Base-by-base conservation (phyloP, 2,113 vertebrate genomes). In the Peromyscus leucopus region DNA sequence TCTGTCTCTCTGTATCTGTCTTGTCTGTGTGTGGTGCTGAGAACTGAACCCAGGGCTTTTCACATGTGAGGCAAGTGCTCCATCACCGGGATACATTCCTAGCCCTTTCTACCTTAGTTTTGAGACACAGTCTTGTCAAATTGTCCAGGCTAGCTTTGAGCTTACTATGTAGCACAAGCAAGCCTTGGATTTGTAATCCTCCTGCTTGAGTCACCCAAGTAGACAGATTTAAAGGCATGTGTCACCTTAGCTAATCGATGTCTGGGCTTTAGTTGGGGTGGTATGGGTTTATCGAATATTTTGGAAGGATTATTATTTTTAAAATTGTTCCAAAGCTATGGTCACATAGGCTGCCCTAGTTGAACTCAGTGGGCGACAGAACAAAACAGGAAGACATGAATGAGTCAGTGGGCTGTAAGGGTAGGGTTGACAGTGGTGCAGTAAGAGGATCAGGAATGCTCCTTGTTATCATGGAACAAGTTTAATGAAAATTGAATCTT, bases 211-310 rank as follows among this genome's bases (percentile, higher is more conserved):
- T 5, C 19, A 71, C 33, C 6, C 16, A 19, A 36, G 21, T 55
- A 71, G 24, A 42, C 26, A 31, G 65, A 31, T 48, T 24, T 69
- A 13, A 21, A 71, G 15, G 31, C 5, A 51, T 36, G 1, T 69
- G 39, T 51, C n/a, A 28, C 59, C 24, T 51, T 2, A n/a, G 15
- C 46, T 36, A 31, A 46, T 69, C 63, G 94, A 91, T 69, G 2
- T 89, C 90, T 83, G 21, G n/a, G 87, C 93, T 96, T 93, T 78
- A 61, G 65, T 86, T 86, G 42, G 48, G 13, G 74, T 42, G 69
- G 5, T 7, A 36, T 42, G 51, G 85, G 86, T 80, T 86, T 93
- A 63, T 61, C 86, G 24, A 89, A 28, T 24, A 84, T 55, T 84
- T 87, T 51, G 24, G 39, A 48, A 90, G 21, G 7, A 63, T 12